Evolutionary conservation across 2,888 invertebrate species (phyloP).

Genomic region (Drosophila aldrichi): DNA sequence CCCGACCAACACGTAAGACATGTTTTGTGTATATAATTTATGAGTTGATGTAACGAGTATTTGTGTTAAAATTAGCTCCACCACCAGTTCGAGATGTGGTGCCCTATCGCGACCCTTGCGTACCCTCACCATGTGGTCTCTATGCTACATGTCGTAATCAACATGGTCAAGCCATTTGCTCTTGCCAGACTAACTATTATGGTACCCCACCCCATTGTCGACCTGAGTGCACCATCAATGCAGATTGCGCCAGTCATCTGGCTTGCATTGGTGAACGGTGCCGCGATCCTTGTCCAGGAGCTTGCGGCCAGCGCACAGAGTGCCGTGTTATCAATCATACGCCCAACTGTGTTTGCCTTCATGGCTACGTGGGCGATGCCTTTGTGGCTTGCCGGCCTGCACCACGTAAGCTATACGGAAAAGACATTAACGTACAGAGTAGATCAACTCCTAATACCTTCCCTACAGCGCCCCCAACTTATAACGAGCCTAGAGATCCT

Average conservation of each 20-base stretch:
- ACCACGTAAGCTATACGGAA: slow-evolving; percentile 63
- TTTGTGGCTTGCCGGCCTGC: slow-evolving; percentile 87
- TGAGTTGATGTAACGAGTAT: slow-evolving; percentile 5
- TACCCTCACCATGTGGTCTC: slow-evolving; percentile 89
- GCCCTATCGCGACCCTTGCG: slow-evolving; percentile 86
- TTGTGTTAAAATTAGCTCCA: slow-evolving; percentile 52
- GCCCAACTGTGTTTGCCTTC: slow-evolving; percentile 90
- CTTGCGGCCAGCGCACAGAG: slow-evolving; percentile 89
- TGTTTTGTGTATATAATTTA: not conserved
- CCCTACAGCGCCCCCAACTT: slow-evolving; percentile 58
- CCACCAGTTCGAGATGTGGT: slow-evolving; percentile 64
- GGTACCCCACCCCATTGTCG: slow-evolving; percentile 90
- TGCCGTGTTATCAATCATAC: slow-evolving; percentile 90
- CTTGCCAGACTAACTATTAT: slow-evolving; percentile 88
- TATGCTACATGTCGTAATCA: slow-evolving; percentile 88
- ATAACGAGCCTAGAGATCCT: slow-evolving; percentile 86
- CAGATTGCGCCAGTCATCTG: slow-evolving; percentile 90
- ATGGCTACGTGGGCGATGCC: slow-evolving; percentile 91
- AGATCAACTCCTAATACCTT: not conserved
- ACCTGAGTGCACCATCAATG: slow-evolving; percentile 90
- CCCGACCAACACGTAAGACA: slow-evolving; percentile 86
- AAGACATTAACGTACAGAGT: not conserved
- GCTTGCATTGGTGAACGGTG: slow-evolving; percentile 92
- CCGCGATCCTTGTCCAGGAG: slow-evolving; percentile 92
- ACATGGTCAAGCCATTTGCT: slow-evolving; percentile 88